Evolutionary conservation across 2,113 vertebrate genomes (phyloP), one percentile per base, ranked within the genome.

Genomic region (Eupsittula cactorum): DNA sequence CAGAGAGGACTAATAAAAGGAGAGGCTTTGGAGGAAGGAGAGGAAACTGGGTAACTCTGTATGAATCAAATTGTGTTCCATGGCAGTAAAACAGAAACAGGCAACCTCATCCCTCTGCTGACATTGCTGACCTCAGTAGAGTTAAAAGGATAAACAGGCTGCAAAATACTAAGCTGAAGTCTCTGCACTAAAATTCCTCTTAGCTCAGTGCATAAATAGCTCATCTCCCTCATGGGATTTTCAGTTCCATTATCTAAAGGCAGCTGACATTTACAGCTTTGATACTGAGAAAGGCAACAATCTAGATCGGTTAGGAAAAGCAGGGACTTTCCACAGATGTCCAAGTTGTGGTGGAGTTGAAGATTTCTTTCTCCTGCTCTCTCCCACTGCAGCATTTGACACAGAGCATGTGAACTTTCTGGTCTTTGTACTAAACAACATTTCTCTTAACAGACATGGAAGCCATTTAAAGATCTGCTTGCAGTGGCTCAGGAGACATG

Each of bases 51-150:
- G 86, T 86, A 95, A 80, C 57, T 94, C 78, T 37, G 8, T 80
- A 86, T 78, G 80, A 88, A 96, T 69, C 60, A 79, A 93, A 69
- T 77, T 94, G 70, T 93, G 93, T 97, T 95, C 85, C 47, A 67
- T 24, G 13, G 79, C 81, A 95, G 77, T 95, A 96, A 97, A 96
- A 91, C 86, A 91, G 75, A 94, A 92, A 95, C 42, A 59, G 81
- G 90, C 74, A 94, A 95, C 50, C 19, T 76, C 80, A 85, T 79
- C 85, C 88, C 75, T 91, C 62, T 84, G 93, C 57, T 85, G 78
- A 96, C 73, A 92, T 94, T 11, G 88, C 31, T 27, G 49, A 96
- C 39, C 79, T 83, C 73, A 27, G 63, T 39, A 68, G 29, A 86
- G 41, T 59, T 91, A 63, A 65, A 78, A 87, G 35, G 41, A 79